Evolutionary conservation across 2,888 invertebrate genomes (phyloP).

Genomic region (Lithophane socia): DNA sequence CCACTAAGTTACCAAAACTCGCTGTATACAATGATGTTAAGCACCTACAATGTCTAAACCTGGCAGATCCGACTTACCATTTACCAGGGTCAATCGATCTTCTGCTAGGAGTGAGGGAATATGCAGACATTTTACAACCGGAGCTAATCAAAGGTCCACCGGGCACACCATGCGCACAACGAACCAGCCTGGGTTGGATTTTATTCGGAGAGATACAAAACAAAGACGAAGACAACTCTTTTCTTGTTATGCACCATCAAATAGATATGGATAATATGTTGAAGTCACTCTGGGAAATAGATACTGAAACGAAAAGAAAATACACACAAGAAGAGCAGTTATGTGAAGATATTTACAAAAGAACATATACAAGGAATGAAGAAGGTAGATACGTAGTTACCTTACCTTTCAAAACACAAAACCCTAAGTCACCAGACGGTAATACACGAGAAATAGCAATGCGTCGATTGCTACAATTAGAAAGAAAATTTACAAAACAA

Average conservation of each 20-base stretch:
- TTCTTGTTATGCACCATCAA: no score
- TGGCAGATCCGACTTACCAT: constrained; percentile 53
- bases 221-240: no score
- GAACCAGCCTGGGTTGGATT: no score
- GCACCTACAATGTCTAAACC: constrained; percentile 23
- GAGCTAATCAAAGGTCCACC: constrained; percentile 58
- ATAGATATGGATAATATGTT: no score
- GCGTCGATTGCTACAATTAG: no score
- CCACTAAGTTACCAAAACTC: constrained; percentile 51
- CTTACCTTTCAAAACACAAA: constrained; percentile 22
- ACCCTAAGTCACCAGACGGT: constrained; percentile 15
- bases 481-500: background rate
- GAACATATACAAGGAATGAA: no score
- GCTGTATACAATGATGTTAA: constrained; percentile 21
- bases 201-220: no score
- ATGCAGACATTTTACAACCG: constrained; percentile 33
- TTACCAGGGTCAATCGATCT: constrained; percentile 46
- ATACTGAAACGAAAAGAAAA: no score
- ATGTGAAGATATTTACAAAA: constrained; percentile 18
- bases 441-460: constrained; percentile 3
- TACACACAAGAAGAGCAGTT: constrained; percentile 25
- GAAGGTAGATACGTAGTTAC: background rate
- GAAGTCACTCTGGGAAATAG: no score
- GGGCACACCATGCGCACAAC: constrained; percentile 52
- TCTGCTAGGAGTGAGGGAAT: no score